Evolutionary conservation across 2,797 vertebrate genomes (phyloP), one percentile per base, ranked within the genome.

Genomic region (Hydrophis major): DNA sequence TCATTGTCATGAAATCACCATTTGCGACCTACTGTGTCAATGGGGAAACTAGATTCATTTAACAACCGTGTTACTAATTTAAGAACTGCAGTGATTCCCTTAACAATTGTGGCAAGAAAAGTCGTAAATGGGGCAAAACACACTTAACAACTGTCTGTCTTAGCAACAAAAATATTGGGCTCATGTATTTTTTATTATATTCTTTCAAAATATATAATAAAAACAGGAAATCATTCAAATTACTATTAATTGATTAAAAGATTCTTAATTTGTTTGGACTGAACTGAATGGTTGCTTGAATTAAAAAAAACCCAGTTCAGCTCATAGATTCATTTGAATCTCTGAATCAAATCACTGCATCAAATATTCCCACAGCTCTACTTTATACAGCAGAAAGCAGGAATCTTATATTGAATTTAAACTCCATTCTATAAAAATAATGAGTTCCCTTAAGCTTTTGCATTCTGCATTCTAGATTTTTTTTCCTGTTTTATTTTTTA

Each of bases 391-490:
- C 78, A 83, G 42, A 92, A 88, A 93, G 91, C 90, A 91, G 89
- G 92, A 94, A 95, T 88, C 92, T 92, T 94, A 90, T 93, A 4
- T 1, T 93, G 91, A 18, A 89, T 88, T 94, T 90, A 93, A 60
- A 91, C 86, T 55, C 93, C 10, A 7, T 95, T 87, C 83, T 91
- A 0, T 37, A 92, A 95, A 93, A 94, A 28, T 27, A 94, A 83
- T 25, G 96, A 96, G 95, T 96, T 96, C 95, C 95, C 95, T 96
- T 94, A 87, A 91, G 88, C 95, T 94, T 93, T 42, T 92, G 90
- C 93, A 95, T 93, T 96, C 74, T 88, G 94, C 93, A 55, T 94
- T 93, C 90, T n/a, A 8, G 47, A 94, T 90, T 96, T 59, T 89
- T 89, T 89, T 94, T 95, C 95, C 53, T 20, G 10, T 57, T 57